These are phyloP conservation scores for Melinaea menophilus DNA, from an alignment of 2,888 invertebrate species.

Conservation along the genomic window DNA sequence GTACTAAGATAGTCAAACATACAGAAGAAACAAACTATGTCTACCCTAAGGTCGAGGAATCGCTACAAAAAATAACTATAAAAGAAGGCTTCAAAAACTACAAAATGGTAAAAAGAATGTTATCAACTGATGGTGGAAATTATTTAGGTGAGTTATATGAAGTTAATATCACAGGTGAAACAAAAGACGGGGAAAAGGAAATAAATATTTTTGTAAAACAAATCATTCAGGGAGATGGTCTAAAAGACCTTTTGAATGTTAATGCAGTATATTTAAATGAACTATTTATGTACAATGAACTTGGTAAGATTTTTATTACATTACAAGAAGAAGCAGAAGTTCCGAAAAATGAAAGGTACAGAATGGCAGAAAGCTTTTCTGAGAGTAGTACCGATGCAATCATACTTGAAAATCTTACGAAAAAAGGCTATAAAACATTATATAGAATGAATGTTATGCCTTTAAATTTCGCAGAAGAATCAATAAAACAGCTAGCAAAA, in stretches of 20 bases:
- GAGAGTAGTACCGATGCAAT: conserved; percentile 42
- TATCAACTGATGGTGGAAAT: conserved; percentile 47
- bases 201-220: conserved; percentile 50
- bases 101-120: conserved; percentile 31
- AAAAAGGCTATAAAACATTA: conserved; percentile 39
- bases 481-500: conserved; percentile 39
- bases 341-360: conserved; percentile 40
- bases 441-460: conserved; percentile 36
- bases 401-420: conserved; percentile 47
- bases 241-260: conserved; percentile 35
- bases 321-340: conserved; percentile 42
- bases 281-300: conserved; percentile 42
- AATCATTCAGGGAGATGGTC: conserved; percentile 30
- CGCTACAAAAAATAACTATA: conserved; percentile 35
- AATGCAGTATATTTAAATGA: conserved; percentile 40
- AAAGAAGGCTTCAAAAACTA: conserved; percentile 38
- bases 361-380: conserved; percentile 39
- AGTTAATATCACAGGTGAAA: conserved; percentile 46
- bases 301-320: conserved; percentile 34
- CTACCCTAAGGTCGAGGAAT: conserved; percentile 34
- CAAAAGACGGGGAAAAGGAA: conserved; percentile 41
- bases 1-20: background rate
- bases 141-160: conserved; percentile 46
- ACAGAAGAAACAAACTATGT: conserved; percentile 9
- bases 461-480: conserved; percentile 37